phyloP scores from a whole-genome alignment of 2,888 invertebrate species.

The Caenorhabditis sp. region DNA sequence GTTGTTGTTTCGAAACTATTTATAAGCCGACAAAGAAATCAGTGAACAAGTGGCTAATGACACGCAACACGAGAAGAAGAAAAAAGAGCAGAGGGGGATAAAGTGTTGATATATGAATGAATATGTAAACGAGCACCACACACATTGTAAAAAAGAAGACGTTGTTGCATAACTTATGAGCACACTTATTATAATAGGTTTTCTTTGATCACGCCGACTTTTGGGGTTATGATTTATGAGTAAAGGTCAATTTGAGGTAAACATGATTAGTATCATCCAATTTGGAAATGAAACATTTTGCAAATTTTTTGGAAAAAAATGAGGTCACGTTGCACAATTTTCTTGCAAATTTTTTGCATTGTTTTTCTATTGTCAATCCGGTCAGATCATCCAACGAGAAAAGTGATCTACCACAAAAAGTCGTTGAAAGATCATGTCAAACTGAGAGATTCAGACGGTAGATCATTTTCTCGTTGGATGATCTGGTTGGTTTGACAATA shows the following conservation, averaged over 20 bases:
- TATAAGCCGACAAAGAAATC: constrained; percentile 10
- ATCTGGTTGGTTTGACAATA: too few relatives aligned
- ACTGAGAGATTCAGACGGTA: too few relatives aligned
- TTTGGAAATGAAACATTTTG: too few relatives aligned
- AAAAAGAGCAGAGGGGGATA: background rate
- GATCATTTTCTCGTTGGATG: too few relatives aligned
- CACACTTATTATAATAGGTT: constrained; percentile 9
- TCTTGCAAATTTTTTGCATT: too few relatives aligned
- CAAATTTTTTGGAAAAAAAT: too few relatives aligned
- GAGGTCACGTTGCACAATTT: too few relatives aligned
- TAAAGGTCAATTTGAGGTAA: background rate
- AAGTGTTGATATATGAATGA: constrained; percentile 39
- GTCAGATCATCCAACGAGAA: too few relatives aligned
- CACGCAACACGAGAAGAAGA: constrained; percentile 24
- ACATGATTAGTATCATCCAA: too few relatives aligned
- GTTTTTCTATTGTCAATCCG: too few relatives aligned
- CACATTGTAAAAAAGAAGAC: background rate
- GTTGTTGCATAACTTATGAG: background rate
- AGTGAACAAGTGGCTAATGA: constrained; percentile 18
- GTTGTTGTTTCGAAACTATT: constrained; percentile 3
- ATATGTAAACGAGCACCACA: constrained; percentile 6
- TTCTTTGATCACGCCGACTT: constrained; percentile 21
- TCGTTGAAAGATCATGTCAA: too few relatives aligned
- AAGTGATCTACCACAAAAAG: too few relatives aligned
- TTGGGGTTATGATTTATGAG: background rate